A percentile compares a stretch with the other conserved stretches of the same genome.
Evolutionary conservation across 2,797 vertebrate genomes (phyloP).

Genomic region (Pseudocheirus occidentalis): DNA sequence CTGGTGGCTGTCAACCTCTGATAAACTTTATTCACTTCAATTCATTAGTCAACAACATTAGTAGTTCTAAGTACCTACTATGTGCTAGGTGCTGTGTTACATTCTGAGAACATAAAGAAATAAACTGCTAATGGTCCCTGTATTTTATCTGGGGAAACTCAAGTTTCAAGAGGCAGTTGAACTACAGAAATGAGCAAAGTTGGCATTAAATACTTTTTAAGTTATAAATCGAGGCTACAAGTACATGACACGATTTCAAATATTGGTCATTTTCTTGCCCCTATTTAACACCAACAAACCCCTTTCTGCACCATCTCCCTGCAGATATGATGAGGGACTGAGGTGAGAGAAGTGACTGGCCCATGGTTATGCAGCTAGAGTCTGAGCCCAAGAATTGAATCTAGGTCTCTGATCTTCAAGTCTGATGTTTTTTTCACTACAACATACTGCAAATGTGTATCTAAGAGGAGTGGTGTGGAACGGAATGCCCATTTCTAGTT

Average conservation of each 20-base stretch:
- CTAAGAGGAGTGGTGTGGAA: background rate
- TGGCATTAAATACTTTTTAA: background rate
- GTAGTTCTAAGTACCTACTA: too few relatives aligned
- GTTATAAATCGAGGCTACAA: background rate
- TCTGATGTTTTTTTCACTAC: background rate
- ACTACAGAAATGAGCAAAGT: background rate
- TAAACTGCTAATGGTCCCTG: too few relatives aligned
- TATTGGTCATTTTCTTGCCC: background rate
- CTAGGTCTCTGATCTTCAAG: background rate
- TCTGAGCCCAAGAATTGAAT: background rate
- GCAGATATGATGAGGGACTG: background rate
- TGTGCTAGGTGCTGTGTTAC: too few relatives aligned
- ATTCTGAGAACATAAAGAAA: too few relatives aligned
- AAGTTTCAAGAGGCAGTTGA: too few relatives aligned
- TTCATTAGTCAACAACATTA: too few relatives aligned
- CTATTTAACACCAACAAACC: background rate
- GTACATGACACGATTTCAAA: background rate
- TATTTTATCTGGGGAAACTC: too few relatives aligned
- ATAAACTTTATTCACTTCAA: constrained; percentile 4
- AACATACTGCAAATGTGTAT: background rate
- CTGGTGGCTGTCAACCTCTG: background rate
- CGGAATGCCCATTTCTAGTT: background rate
- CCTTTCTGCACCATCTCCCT: background rate
- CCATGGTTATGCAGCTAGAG: background rate
- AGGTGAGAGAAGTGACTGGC: background rate